These are phyloP conservation scores for Cottus gobio DNA, from an alignment of 2,113 vertebrate genomes.

Conservation along the genomic window DNA sequence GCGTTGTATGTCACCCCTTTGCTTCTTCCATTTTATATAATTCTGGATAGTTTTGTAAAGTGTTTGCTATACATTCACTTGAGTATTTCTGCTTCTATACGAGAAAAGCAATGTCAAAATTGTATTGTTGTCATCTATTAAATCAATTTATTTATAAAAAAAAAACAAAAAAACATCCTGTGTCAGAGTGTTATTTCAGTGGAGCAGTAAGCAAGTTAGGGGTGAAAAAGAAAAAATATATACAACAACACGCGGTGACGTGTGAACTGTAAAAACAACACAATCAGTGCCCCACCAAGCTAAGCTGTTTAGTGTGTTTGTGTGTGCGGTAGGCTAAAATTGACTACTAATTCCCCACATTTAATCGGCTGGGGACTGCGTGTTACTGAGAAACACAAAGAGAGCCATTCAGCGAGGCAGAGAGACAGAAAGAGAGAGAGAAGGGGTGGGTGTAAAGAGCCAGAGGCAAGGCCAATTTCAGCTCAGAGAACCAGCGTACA, in stretches of 20 bases:
- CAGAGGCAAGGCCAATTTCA: slow-evolving; percentile 78
- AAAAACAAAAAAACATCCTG: slow-evolving; percentile 29
- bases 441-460: slow-evolving; percentile 73
- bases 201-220: slow-evolving; percentile 13
- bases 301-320: slow-evolving; percentile 82
- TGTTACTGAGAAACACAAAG: slow-evolving; percentile 85
- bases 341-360: slow-evolving; percentile 86
- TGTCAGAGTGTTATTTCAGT: slow-evolving; percentile 47
- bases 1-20: slow-evolving; percentile 68
- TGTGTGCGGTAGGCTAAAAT: slow-evolving; percentile 81
- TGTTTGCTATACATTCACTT: slow-evolving; percentile 76
- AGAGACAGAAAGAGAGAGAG: slow-evolving; percentile 67
- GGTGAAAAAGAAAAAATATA: slow-evolving; percentile 39
- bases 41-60: slow-evolving; percentile 80
- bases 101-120: slow-evolving; percentile 79
- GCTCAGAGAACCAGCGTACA: slow-evolving; percentile 66
- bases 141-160: slow-evolving; percentile 84
- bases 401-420: slow-evolving; percentile 77
- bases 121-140: slow-evolving; percentile 82
- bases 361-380: slow-evolving; percentile 84
- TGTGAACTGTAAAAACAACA: slow-evolving; percentile 79
- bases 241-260: slow-evolving; percentile 62
- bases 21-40: slow-evolving; percentile 80
- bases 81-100: slow-evolving; percentile 79
- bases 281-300: slow-evolving; percentile 67